These are phyloP conservation scores for Ctenopoma multispine DNA, from an alignment of 2,797 vertebrate species.

Conservation along the genomic window DNA sequence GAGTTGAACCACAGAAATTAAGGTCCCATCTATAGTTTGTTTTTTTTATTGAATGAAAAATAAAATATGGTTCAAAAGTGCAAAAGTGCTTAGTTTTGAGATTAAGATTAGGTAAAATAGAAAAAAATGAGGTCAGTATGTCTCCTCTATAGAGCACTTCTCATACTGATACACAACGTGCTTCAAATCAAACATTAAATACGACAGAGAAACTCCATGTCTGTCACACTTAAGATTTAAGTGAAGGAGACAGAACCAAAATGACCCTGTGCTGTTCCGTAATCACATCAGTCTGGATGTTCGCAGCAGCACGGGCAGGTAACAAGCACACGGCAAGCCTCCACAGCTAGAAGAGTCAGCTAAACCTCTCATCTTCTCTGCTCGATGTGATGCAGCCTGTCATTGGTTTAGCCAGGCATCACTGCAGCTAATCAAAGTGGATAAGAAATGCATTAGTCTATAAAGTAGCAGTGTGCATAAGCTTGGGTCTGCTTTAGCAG, in stretches of 20 bases:
- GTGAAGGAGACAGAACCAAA: conserved; percentile 10
- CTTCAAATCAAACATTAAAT: conserved; percentile 1
- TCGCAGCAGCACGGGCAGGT: conserved; percentile 26
- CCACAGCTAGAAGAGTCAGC: conserved; percentile 22
- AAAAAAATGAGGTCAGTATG: conserved; percentile 15
- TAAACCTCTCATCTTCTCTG: conserved; percentile 21
- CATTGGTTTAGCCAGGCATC: conserved; percentile 25
- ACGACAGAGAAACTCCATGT: background rate
- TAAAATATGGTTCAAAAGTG: too few relatives aligned
- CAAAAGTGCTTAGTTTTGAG: too few relatives aligned
- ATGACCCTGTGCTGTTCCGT: conserved; percentile 14
- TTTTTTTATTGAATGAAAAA: too few relatives aligned
- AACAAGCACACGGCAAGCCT: conserved; percentile 32
- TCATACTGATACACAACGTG: conserved; percentile 4
- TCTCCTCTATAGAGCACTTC: conserved; percentile 2
- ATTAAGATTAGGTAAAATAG: too few relatives aligned
- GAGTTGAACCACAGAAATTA: too few relatives aligned
- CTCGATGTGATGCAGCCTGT: conserved; percentile 34
- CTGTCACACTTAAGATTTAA: background rate
- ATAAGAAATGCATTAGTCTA: conserved; percentile 51
- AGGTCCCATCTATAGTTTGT: too few relatives aligned
- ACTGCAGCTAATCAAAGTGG: conserved; percentile 46
- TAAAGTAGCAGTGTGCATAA: conserved; percentile 27
- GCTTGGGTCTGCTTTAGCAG: conserved; percentile 40
- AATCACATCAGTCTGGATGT: conserved; percentile 41